Conservation (phyloP, 1,140 invertebrate species). For the Drosophila carrolli region DNA sequence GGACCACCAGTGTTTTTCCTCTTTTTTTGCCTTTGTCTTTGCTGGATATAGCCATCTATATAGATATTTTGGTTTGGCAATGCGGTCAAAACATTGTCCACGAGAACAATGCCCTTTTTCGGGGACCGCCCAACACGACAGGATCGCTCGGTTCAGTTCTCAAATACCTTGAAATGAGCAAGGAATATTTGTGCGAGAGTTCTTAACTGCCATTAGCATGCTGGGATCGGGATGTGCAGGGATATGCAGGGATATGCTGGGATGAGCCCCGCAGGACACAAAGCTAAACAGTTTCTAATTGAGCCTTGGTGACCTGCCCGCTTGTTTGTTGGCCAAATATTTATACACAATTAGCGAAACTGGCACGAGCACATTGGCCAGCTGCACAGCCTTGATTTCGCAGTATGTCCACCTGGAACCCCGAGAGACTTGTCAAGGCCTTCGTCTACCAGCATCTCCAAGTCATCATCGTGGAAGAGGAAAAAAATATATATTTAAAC, state of each 20-base stretch:
- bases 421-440: constrained; percentile 40
- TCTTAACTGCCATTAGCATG: constrained; percentile 81
- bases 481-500: background rate
- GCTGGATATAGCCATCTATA: constrained; percentile 16
- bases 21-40: constrained; percentile 22
- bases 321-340: constrained; percentile 62
- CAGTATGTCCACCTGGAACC: constrained; percentile 44
- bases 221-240: constrained; percentile 31
- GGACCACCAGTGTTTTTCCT: constrained; percentile 46
- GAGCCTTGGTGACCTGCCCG: constrained; percentile 7
- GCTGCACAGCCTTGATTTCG: constrained; percentile 12
- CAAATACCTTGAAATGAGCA: constrained; percentile 80
- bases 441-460: constrained; percentile 53
- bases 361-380: constrained; percentile 57
- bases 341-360: constrained; percentile 81
- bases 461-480: background rate
- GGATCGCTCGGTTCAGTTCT: background rate
- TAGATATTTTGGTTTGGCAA: constrained; percentile 70
- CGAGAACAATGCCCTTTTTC: constrained; percentile 61
- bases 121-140: constrained; percentile 66
- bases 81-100: constrained; percentile 81
- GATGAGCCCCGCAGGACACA: constrained; percentile 39
- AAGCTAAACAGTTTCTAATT: constrained; percentile 78
- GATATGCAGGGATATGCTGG: background rate
- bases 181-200: constrained; percentile 50